phyloP scores from a whole-genome alignment of 2,113 vertebrate genomes.

The Ploceus nigricollis region DNA sequence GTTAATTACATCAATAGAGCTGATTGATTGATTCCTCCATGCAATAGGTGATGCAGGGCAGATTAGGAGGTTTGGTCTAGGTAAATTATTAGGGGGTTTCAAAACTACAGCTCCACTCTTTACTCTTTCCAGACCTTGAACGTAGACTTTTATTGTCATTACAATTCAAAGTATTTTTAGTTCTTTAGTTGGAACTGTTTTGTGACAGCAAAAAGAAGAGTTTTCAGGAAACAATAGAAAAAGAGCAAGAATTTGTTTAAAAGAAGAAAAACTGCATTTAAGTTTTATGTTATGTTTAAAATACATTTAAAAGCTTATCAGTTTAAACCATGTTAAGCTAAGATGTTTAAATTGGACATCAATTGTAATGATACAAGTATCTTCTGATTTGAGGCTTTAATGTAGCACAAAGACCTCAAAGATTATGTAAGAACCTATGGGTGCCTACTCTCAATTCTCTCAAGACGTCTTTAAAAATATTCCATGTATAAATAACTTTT shows the following conservation, averaged over 20 bases:
- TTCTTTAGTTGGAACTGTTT: background rate
- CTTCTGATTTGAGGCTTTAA: background rate
- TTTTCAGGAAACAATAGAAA: background rate
- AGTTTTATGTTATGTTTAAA: background rate
- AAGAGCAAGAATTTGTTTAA: background rate
- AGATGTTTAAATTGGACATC: background rate
- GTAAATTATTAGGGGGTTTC: background rate
- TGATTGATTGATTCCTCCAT: background rate
- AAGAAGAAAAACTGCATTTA: background rate
- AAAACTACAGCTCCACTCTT: background rate
- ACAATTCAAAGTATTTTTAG: background rate
- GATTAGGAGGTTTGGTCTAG: background rate
- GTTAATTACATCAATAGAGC: background rate
- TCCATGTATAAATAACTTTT: background rate
- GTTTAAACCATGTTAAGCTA: background rate
- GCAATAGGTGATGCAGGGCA: background rate
- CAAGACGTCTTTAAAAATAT: background rate
- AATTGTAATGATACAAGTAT: background rate
- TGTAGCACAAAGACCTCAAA: background rate
- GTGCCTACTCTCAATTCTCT: background rate
- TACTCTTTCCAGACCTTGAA: background rate
- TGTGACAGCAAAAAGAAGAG: background rate
- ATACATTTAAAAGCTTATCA: background rate
- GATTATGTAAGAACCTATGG: background rate
- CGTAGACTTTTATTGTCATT: fast-evolving